Percentiles rank a stretch among this genome's conserved stretches.
Evolutionary conservation across 2,113 vertebrate species (phyloP).

Genomic region (Petroica traversi): DNA sequence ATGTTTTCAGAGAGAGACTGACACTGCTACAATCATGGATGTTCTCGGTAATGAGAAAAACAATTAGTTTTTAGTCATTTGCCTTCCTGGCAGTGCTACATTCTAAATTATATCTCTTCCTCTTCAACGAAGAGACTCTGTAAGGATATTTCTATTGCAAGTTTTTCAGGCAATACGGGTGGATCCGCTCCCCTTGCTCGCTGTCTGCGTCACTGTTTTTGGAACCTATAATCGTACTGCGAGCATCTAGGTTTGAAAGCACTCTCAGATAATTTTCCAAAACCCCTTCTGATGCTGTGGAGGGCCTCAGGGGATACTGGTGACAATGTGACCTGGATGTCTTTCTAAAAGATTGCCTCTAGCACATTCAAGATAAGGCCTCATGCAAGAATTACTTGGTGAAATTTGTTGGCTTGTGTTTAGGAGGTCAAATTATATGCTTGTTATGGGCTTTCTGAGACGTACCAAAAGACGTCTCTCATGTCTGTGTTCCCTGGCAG

Average conservation of each 20-base stretch:
- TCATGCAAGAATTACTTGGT: not conserved
- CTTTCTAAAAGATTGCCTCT: not conserved
- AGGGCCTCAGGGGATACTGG: not conserved
- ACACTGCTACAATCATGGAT: not conserved
- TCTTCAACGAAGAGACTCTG: not conserved
- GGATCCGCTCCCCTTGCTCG: not conserved
- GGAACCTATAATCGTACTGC: not conserved
- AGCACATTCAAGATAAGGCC: not conserved
- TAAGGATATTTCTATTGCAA: not conserved
- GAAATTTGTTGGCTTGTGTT: not conserved
- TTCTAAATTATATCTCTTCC: slow-evolving; percentile 27
- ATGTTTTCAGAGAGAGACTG: not conserved
- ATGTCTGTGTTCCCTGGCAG: not conserved
- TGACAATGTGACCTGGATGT: not conserved
- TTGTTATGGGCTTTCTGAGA: not conserved
- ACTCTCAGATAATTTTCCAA: not conserved
- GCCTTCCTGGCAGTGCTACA: not conserved
- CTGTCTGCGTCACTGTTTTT: not conserved
- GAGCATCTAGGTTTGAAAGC: not conserved
- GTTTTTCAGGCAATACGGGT: not conserved
- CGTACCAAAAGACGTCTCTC: not conserved
- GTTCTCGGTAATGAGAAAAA: slow-evolving; percentile 32
- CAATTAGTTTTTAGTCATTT: slow-evolving; percentile 54
- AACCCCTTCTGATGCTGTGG: not conserved
- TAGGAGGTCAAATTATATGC: not conserved